Percentiles rank a stretch among this genome's conserved stretches.
These are phyloP conservation scores for Ichneumon xanthorius DNA, from an alignment of 2,888 invertebrate genomes.

Conservation along the genomic window DNA sequence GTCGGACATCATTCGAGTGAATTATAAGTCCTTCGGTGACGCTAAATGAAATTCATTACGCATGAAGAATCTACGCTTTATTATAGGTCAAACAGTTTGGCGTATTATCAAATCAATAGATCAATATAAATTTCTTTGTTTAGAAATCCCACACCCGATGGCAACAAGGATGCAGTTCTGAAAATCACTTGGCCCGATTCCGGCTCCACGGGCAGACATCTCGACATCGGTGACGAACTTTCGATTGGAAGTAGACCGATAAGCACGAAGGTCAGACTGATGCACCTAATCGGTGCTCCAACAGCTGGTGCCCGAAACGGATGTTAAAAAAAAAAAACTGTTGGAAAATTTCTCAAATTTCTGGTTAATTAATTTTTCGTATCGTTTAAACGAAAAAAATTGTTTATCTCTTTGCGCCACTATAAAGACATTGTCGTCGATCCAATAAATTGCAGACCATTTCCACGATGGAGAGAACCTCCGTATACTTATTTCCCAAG, in stretches of 20 bases:
- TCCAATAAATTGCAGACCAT: neutral
- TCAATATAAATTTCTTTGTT: conserved; percentile 6
- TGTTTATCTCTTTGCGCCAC: neutral
- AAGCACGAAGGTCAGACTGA: neutral
- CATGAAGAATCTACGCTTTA: too few relatives aligned
- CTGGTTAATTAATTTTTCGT: neutral
- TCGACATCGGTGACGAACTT: conserved; percentile 63
- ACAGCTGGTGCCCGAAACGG: conserved; percentile 46
- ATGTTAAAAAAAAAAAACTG: conserved; percentile 20
- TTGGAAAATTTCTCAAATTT: neutral
- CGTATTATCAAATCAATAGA: neutral
- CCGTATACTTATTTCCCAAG: neutral
- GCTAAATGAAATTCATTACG: too few relatives aligned
- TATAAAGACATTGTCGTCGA: neutral
- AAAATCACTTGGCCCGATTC: conserved; percentile 69
- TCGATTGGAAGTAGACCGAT: conserved; percentile 56
- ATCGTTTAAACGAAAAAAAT: neutral
- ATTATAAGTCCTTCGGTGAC: too few relatives aligned
- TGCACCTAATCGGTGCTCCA: neutral
- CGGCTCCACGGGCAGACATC: conserved; percentile 56
- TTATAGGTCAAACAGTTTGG: neutral
- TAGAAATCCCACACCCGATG: conserved; percentile 73
- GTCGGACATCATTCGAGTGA: too few relatives aligned
- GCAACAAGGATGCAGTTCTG: conserved; percentile 34
- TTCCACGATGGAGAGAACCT: neutral